Evolutionary conservation across 92 coral and sea anemone genomes (phyloP).

Genomic region (Chrysogorgia sp.): DNA sequence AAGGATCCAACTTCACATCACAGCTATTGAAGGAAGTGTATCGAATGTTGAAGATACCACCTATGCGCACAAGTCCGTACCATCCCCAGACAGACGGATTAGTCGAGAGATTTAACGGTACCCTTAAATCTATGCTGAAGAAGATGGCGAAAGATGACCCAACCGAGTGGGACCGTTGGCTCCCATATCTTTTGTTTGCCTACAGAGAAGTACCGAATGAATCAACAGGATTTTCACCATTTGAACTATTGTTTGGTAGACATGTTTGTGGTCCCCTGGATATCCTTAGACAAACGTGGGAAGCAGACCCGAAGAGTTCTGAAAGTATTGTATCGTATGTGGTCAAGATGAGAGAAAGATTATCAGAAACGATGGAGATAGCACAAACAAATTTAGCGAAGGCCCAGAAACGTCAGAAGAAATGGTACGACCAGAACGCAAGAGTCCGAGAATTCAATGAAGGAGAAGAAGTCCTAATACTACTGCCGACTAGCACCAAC

Average conservation of each 20-base stretch:
- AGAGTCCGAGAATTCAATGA: constrained; percentile 33
- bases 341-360: constrained; percentile 12
- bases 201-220: constrained; percentile 28
- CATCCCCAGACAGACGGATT: constrained; percentile 61
- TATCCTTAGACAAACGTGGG: neutral
- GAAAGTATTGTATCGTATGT: constrained; percentile 32
- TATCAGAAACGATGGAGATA: constrained; percentile 4
- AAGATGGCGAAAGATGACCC: constrained; percentile 37
- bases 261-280: constrained; percentile 9
- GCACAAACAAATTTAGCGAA: constrained; percentile 12
- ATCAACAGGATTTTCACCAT: constrained; percentile 1
- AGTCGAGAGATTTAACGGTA: too few species aligned
- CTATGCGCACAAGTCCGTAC: constrained; percentile 46
- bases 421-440: constrained; percentile 51
- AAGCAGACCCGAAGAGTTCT: constrained; percentile 5
- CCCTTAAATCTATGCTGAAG: constrained; percentile 58
- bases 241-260: constrained; percentile 12
- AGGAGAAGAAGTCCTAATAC: constrained; percentile 42
- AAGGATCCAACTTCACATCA: constrained; percentile 57
- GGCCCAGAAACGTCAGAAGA: constrained; percentile 35
- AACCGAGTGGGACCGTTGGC: constrained; percentile 54
- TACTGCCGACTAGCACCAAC: constrained; percentile 47
- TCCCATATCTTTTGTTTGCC: constrained; percentile 53
- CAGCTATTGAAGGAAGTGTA: constrained; percentile 37
- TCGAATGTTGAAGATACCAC: constrained; percentile 40